Evolutionary conservation across 2,888 invertebrate species (phyloP), one percentile per base, ranked within the genome.

Genomic region (Rhorus exstirpatorius): DNA sequence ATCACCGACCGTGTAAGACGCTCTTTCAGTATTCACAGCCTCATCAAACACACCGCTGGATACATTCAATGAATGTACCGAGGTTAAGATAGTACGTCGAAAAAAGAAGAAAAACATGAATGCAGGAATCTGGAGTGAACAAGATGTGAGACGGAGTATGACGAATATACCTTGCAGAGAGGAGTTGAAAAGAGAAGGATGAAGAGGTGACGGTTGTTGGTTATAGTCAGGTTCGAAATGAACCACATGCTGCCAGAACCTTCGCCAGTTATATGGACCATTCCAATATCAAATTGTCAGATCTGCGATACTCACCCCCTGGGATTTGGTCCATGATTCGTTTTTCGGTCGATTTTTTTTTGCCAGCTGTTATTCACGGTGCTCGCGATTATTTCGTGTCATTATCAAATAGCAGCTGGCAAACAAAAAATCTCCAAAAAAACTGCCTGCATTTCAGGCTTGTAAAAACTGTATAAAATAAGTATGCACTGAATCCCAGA

Each of bases 241-340:
- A 72, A 77, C 49, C 81, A 53, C 77, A 77, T 72, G 77, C 71
- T 81, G 71, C 60, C 53, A 67, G 44, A 70, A 71, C 61, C 26
- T 19, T 51, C 44, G 63, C n/a, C 44, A 21, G 63, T 63, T 61
- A 21, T 61, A 61, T 17, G 58, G 58, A 10, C 3, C 31, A 26
- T 58, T 58, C 10, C n/a, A n/a, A n/a, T n/a, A n/a, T n/a, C 1
- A 7, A 7, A 35, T 31, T 0, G 14, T 1, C 35, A 3, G 4
- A 6, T n/a, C 6, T 12, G 24, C 21, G 19, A 19, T 51, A 3
- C 12, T 51, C 51, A 21, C 8, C 24, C 12, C 6, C 21, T 12
- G n/a, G 26, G 14, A n/a, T 24, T n/a, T n/a, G n/a, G n/a, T n/a
- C n/a, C n/a, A n/a, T n/a, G n/a, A n/a, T n/a, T n/a, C n/a, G n/a